Conservation (phyloP, 1,140 invertebrate genomes). For the Panagrolaimus sp. region DNA sequence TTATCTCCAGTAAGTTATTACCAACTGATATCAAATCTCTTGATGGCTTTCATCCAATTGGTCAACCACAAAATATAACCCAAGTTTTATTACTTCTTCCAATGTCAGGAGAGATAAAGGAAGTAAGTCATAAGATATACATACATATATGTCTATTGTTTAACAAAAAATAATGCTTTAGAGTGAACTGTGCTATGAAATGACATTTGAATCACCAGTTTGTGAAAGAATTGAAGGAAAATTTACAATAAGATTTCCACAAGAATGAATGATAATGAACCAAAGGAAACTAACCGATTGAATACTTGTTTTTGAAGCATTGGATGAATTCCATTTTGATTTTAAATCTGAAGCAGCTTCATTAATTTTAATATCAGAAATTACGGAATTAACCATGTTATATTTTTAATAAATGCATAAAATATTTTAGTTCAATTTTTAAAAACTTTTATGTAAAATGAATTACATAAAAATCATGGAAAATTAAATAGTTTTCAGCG, state of each 20-base stretch:
- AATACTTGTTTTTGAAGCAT: too few relatives aligned
- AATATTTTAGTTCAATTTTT: too few relatives aligned
- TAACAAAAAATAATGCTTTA: background rate
- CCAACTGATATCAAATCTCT: background rate
- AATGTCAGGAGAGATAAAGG: background rate
- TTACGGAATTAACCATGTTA: too few relatives aligned
- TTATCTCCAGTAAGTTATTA: constrained; percentile 7
- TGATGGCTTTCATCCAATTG: background rate
- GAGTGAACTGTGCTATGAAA: constrained; percentile 3
- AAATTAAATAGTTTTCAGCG: too few relatives aligned
- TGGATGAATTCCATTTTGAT: too few relatives aligned
- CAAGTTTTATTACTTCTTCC: constrained; percentile 4
- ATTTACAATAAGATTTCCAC: background rate
- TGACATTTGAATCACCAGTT: constrained; percentile 1
- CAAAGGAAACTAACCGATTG: too few relatives aligned
- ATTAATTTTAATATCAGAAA: too few relatives aligned
- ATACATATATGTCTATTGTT: constrained; percentile 2
- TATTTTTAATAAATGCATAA: too few relatives aligned
- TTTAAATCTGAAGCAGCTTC: too few relatives aligned
- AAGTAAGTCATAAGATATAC: background rate
- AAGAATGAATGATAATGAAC: too few relatives aligned
- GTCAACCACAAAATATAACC: background rate
- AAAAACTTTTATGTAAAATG: too few relatives aligned
- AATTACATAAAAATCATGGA: too few relatives aligned
- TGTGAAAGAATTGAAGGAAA: background rate